phyloP scores from a whole-genome alignment of 1,140 invertebrate species.

The Lerema accius region DNA sequence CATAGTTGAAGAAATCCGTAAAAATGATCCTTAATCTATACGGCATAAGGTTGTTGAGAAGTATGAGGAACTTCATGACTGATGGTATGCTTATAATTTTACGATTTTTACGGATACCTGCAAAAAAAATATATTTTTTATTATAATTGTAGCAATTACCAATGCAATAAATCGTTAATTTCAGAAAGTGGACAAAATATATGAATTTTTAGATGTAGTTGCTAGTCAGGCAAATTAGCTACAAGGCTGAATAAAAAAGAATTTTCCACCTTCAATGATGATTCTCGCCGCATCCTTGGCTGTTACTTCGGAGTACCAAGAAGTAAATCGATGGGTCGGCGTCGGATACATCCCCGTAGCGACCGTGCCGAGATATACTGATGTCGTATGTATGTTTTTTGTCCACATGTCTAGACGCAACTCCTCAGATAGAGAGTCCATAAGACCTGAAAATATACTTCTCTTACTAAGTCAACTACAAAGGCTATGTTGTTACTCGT shows the following conservation, averaged over 20 bases:
- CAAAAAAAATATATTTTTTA: conserved; percentile 38
- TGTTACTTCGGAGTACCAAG: conserved; percentile 58
- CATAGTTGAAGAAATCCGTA: conserved; percentile 72
- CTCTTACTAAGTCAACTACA: too few relatives aligned
- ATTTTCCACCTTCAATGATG: conserved; percentile 64
- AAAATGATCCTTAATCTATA: conserved; percentile 74
- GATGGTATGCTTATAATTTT: conserved; percentile 65
- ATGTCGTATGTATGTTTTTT: conserved; percentile 68
- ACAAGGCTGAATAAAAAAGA: conserved; percentile 7
- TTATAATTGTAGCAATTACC: too few relatives aligned
- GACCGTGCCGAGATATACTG: conserved; percentile 63
- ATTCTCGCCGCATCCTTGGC: conserved; percentile 62
- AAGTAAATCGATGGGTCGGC: conserved; percentile 61
- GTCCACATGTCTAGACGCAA: conserved; percentile 75
- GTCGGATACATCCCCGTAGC: conserved; percentile 58
- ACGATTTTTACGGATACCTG: conserved; percentile 70
- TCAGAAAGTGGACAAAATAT: too few relatives aligned
- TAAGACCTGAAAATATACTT: conserved; percentile 72
- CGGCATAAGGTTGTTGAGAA: conserved; percentile 68
- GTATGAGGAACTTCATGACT: conserved; percentile 61
- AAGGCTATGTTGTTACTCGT: too few relatives aligned
- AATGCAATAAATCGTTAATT: too few relatives aligned
- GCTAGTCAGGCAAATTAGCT: too few relatives aligned
- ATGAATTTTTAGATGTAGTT: too few relatives aligned
- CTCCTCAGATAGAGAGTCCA: conserved; percentile 86